phyloP scores from a whole-genome alignment of 2,888 invertebrate species.

The Drosophila tripunctata region DNA sequence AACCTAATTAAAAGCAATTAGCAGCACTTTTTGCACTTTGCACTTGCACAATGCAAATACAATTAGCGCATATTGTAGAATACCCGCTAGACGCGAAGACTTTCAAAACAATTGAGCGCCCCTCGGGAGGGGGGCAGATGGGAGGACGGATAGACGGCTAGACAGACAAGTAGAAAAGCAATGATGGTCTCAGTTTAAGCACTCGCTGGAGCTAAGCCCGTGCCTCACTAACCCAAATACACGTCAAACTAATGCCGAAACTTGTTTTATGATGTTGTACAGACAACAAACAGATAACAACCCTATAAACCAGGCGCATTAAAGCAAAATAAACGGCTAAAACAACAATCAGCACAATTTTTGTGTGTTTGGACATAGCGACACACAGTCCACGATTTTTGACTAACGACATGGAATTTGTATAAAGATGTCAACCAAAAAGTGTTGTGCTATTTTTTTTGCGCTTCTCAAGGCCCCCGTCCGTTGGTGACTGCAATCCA shows the following conservation, averaged over 20 bases:
- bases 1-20: conserved; percentile 70
- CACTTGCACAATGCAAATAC: conserved; percentile 52
- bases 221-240: conserved; percentile 73
- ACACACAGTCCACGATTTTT: conserved; percentile 29
- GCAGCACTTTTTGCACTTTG: conserved; percentile 61
- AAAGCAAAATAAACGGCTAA: conserved; percentile 25
- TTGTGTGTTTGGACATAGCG: conserved; percentile 11
- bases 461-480: conserved; percentile 18
- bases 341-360: conserved; percentile 20
- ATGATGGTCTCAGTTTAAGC: conserved; percentile 32
- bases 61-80: conserved; percentile 55
- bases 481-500: conserved; percentile 39
- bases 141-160: not conserved
- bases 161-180: not conserved
- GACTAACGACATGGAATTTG: conserved; percentile 36
- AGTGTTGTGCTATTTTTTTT: conserved; percentile 52
- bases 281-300: conserved; percentile 26
- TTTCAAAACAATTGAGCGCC: conserved; percentile 15
- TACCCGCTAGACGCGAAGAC: conserved; percentile 34
- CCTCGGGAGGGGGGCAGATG: not conserved
- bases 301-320: conserved; percentile 62
- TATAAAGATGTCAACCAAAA: conserved; percentile 42
- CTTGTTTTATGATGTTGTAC: conserved; percentile 66
- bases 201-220: conserved; percentile 15
- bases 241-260: conserved; percentile 61